Base-by-base conservation (phyloP, 2,888 invertebrate species). In the Apantesis nais region DNA sequence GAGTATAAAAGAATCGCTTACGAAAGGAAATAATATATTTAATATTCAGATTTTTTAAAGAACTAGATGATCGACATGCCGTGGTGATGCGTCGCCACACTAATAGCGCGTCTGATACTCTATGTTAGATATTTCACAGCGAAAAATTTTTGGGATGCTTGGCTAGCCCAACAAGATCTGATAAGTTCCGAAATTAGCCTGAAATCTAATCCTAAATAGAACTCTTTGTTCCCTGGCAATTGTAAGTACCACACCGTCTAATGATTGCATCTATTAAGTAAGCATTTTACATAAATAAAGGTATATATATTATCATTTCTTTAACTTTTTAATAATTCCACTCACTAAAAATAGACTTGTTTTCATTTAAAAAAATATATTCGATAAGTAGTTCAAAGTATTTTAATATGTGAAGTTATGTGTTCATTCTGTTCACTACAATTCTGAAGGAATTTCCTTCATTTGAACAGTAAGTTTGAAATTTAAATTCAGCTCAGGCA, bases 401-500 rank as follows among this genome's bases (percentile, higher is more conserved):
- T 29, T 58, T 58, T 16, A 29, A 58, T 58, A 58, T 16, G 16
- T 29, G 29, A 58, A 29, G 25, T 58, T 58, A 58, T 29, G 14
- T 55, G 25, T 55, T 55, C 16, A 58, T 25, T 58, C 16, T 29
- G 58, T 58, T 55, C 48, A 4, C 29, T 31, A 62, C 44, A 44
- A 1, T 44, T 58, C 29, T 14, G 16, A 55, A 25, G 0, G 34
- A 37, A 66, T 37, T 58, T 55, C 62, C 55, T 55, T 44, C 34
- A 31, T 41, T 55, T 22, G 29, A 58, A 66, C 58, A 66, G 12
- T 61, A 66, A 25, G 19, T 62, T 37, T 62, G 55, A 74, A 74
- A 71, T 79, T 74, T 66, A 78, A 79, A 79, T 74, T 68, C 71
- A 37, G 37, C 29, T 3, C 67, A 48, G 68, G 67, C 37, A 68